Percentiles rank a stretch among this genome's conserved stretches.
Conservation (phyloP, 64 coral and sea anemone genomes). For the Pocillopora damicornis region DNA sequence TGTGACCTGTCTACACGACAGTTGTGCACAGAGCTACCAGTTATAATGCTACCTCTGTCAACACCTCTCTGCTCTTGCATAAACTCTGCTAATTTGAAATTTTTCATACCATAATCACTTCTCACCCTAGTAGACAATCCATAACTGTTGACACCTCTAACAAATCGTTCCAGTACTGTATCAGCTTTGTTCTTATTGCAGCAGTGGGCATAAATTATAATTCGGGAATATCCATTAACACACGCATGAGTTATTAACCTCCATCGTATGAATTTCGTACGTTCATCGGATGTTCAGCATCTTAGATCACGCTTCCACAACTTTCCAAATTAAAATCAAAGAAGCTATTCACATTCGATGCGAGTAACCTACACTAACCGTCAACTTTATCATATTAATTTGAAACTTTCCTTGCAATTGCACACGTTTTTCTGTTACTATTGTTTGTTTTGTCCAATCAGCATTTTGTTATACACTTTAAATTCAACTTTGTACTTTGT, state of each 20-base stretch:
- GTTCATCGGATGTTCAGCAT: slow-evolving; percentile 15
- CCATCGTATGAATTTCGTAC: slow-evolving; percentile 35
- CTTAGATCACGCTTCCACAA: neutral
- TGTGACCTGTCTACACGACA: slow-evolving; percentile 24
- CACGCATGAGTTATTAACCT: slow-evolving; percentile 8
- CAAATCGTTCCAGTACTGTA: slow-evolving; percentile 44
- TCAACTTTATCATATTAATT: too few species aligned
- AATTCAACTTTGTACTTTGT: too few species aligned
- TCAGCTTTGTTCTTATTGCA: slow-evolving; percentile 40
- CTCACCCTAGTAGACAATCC: slow-evolving; percentile 24
- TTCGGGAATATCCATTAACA: slow-evolving; percentile 2
- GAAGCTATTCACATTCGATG: too few species aligned
- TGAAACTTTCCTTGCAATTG: neutral
- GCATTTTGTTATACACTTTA: too few species aligned
- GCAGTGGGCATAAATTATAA: slow-evolving; percentile 12
- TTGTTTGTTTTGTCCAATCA: neutral
- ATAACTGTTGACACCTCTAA: slow-evolving; percentile 16
- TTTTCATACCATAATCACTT: slow-evolving; percentile 31
- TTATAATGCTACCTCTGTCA: slow-evolving; percentile 36
- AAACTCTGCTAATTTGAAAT: slow-evolving; percentile 38
- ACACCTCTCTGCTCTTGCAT: slow-evolving; percentile 40
- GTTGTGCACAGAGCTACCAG: slow-evolving; percentile 41
- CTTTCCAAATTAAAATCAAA: too few species aligned
- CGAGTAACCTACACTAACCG: too few species aligned
- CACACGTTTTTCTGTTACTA: neutral